A percentile compares a stretch with the other conserved stretches of the same genome.
Conservation (phyloP, 2,113 vertebrate genomes). For the Canis aureus region DNA sequence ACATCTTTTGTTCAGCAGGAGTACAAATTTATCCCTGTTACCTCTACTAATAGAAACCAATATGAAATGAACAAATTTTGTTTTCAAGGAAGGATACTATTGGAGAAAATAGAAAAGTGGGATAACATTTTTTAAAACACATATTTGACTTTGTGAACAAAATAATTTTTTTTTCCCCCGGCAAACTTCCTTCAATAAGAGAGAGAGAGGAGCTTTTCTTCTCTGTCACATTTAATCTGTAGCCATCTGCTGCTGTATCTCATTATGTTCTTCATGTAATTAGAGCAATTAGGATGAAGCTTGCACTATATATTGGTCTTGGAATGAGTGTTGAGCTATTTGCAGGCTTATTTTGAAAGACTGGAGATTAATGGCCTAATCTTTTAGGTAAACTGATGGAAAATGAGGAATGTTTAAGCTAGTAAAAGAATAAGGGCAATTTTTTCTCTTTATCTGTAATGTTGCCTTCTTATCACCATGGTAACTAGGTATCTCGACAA, state of each 20-base stretch:
- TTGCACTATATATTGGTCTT: conserved; percentile 69
- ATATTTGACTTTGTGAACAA: conserved; percentile 52
- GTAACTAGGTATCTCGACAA: conserved; percentile 18
- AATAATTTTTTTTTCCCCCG: conserved; percentile 73
- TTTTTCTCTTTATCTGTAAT: neutral
- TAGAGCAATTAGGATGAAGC: conserved; percentile 81
- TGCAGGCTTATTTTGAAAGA: conserved; percentile 70
- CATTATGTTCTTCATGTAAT: conserved; percentile 84
- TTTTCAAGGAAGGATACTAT: conserved; percentile 50
- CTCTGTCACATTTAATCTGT: conserved; percentile 87
- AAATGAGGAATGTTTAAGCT: conserved; percentile 56
- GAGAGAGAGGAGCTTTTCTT: conserved; percentile 78
- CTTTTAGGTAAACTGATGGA: conserved; percentile 72
- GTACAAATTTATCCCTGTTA: conserved; percentile 12
- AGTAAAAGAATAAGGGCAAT: neutral
- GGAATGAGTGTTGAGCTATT: conserved; percentile 67
- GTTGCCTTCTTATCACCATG: conserved; percentile 42
- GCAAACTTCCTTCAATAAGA: conserved; percentile 81
- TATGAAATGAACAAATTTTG: neutral
- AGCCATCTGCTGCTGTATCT: conserved; percentile 89
- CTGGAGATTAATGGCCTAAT: conserved; percentile 76
- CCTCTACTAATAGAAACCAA: conserved; percentile 5
- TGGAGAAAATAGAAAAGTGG: conserved; percentile 54
- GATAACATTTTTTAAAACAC: neutral
- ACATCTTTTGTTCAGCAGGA: neutral